phyloP scores from a whole-genome alignment of 2,113 vertebrate species.

The Hippocampus mohnikei region DNA sequence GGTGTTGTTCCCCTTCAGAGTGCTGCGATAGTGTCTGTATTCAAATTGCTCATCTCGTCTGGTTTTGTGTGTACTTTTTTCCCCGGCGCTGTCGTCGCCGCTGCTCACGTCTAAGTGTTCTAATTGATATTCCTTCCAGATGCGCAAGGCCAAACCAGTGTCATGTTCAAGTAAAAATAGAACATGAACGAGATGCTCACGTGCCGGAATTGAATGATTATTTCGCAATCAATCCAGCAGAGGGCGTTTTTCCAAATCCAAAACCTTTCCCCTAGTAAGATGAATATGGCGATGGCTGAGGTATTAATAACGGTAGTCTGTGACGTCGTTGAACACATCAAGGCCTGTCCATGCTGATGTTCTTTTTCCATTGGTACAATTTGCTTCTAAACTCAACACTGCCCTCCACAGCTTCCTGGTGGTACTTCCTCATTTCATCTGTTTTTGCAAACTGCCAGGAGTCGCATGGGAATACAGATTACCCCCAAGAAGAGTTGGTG shows the following conservation, averaged over 20 bases:
- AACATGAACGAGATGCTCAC: background rate
- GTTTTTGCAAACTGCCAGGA: no score
- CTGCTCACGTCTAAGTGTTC: background rate
- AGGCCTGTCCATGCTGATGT: background rate
- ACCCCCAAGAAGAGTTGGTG: no score
- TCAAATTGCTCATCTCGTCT: background rate
- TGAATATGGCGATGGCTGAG: background rate
- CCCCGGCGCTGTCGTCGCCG: background rate
- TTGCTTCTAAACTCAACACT: no score
- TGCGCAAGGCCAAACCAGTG: background rate
- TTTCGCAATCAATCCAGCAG: background rate
- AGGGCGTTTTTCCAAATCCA: background rate
- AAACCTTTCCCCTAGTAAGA: no score
- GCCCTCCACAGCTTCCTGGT: no score
- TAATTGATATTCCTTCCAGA: slow-evolving; percentile 6
- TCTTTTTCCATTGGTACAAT: background rate
- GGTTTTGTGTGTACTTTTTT: background rate
- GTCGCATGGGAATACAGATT: no score
- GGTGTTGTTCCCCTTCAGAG: background rate
- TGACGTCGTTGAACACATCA: background rate
- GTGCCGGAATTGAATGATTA: background rate
- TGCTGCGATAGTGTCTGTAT: background rate
- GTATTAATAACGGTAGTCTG: background rate
- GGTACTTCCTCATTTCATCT: no score
- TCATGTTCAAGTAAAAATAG: background rate